Evolutionary conservation across 2,888 invertebrate genomes (phyloP), one percentile per base, ranked within the genome.

Genomic region (Patella pellucida): DNA sequence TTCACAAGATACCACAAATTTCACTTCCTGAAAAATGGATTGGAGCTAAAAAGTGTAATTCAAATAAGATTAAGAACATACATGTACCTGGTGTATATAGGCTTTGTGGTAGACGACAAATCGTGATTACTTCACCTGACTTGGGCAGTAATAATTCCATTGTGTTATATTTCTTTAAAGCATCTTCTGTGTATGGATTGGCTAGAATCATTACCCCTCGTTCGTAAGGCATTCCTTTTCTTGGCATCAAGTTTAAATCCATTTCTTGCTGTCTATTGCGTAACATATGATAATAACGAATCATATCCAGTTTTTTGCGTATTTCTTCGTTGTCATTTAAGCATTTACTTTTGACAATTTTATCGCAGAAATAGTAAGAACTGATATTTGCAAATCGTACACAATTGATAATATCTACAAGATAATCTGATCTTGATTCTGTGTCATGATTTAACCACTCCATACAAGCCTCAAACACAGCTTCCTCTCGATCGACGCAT

Each of bases 11-110:
- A 41, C 9, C 7, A 41, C 41, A 41, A 41, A 41, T 41, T 41
- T 41, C 41, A 41, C 41, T 41, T 41, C 41, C 9, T 41, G 7
- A 41, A 41, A 41, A 41, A 41, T 9, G 1, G 41, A 41, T 9
- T 1, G 9, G 41, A 41, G 9, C 9, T 9, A 7, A 41, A 41
- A 41, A 41, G 9, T 41, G 41, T 41, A 7, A 41, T 41, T 9
- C 1, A 41, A 9, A 41, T 16, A 54, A 16, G 54, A 62, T 19
- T 4, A 15, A 11, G 19, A 62, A 9, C 75, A 75, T 74, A 89
- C 90, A 89, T 81, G 90, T 74, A 89, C 90, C 89, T 81, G 90
- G 90, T 68, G 89, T 89, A 78, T 88, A 89, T n/a, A 90, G 82
- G 80, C 88, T 88, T 74, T 88, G 87, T 16, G 90, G 89, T 51